phyloP scores from a whole-genome alignment of 2,113 vertebrate genomes.

The Stomatorhinus ivindoensis region DNA sequence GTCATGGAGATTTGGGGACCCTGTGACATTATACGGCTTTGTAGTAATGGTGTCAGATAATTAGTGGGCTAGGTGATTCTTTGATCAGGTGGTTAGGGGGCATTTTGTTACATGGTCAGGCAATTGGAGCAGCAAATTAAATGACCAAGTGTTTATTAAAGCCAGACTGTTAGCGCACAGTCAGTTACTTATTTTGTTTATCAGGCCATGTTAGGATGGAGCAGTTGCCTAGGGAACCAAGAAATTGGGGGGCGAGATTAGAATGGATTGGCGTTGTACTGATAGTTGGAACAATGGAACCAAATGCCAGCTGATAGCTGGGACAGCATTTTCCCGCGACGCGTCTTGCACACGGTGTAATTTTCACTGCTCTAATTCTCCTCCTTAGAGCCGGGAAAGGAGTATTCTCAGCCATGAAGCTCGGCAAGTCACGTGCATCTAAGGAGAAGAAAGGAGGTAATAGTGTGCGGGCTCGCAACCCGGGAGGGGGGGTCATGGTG shows the following conservation, averaged over 20 bases:
- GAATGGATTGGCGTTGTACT: neutral
- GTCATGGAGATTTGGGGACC: neutral
- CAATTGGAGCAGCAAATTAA: neutral
- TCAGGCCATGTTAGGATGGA: neutral
- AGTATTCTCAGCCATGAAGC: conserved; percentile 85
- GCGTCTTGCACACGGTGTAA: neutral
- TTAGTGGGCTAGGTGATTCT: neutral
- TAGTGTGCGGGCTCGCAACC: neutral
- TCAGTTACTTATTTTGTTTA: neutral
- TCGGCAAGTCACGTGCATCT: conserved; percentile 67
- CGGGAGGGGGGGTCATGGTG: neutral
- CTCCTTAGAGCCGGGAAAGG: conserved; percentile 73
- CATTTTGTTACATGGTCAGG: neutral
- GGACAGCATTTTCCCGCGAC: neutral
- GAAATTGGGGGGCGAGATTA: neutral
- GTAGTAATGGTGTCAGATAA: neutral
- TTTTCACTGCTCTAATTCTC: neutral
- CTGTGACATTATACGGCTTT: neutral
- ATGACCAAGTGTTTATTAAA: neutral
- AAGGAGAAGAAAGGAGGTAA: conserved; percentile 74
- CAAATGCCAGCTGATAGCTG: neutral
- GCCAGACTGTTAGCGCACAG: neutral
- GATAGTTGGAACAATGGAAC: neutral
- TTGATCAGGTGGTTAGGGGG: neutral
- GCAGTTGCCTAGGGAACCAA: neutral